Evolutionary conservation across 2,113 vertebrate species (phyloP), one percentile per base, ranked within the genome.

Genomic region (Phrynosoma blainvillii): DNA sequence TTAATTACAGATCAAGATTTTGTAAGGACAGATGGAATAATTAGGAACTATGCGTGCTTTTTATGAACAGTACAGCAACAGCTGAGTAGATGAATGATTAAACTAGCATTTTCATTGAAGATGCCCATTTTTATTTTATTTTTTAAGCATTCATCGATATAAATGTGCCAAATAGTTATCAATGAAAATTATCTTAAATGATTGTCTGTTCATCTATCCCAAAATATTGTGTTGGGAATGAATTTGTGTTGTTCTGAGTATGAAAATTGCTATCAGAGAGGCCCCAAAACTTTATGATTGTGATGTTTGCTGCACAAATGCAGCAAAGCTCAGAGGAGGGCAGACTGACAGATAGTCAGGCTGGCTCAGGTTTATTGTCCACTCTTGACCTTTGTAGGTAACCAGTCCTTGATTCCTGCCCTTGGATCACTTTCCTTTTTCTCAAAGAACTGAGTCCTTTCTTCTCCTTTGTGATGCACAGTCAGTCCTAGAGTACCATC

Each of bases 1-100:
- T 92, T 94, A 92, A 91, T 93, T 95, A 93, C 84, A 94, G 91
- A 92, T 88, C 4, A 91, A 91, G 66, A 11, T 92, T 94, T 88
- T 79, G 5, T 91, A 94, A 91, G 86, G 80, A 80, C 79, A 94
- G 87, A 92, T 84, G 65, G 73, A 93, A 93, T 92, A 95, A 94
- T 95, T 92, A 91, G 82, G 91, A 93, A 93, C 74, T 11, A n/a
- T 84, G 81, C 88, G 89, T 90, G n/a, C 83, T 93, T 93, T 87
- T 82, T 90, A 85, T 85, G 18, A 93, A 92, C 79, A 93, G 52
- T 77, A 89, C 2, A 92, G 65, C 77, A 94, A 91, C 83, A 90
- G 82, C 89, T 93, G 88, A 32, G 92, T 92, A 47, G 79, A 25
- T 47, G 42, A 87, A 20, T 87, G 42, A 92, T 90, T 77, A 89